Base-by-base conservation (phyloP, 2,113 vertebrate genomes). In the Podocnemis expansa region DNA sequence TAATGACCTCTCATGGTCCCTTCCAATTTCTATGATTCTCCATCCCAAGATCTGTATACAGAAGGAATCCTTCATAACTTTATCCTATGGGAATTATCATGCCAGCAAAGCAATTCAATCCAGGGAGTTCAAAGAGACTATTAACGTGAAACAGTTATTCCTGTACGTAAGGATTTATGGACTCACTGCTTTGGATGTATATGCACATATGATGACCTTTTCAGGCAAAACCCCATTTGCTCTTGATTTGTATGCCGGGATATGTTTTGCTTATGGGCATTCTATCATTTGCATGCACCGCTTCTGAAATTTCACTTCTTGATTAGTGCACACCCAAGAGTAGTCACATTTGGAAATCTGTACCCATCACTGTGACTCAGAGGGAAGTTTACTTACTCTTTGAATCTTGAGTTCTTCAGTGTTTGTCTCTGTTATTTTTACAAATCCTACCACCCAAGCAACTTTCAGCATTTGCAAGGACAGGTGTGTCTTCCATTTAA, bases 351-450 rank as follows among this genome's bases (percentile, higher is more conserved):
- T 80, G 80, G 54, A 29, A 80, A 43, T 38, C 5, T 5, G 0
- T 41, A 10, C 34, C 60, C 60, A 19, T 9, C 0, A 47, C 29
- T 10, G 0, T 29, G 21, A 2, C 27, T 5, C 24, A 80, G 51
- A 70, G 31, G 45, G 85, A 8, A 43, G 54, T 16, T 0, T 3
- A 78, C 5, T 3, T 41, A 0, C 43, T 52, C 47, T 17, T 45
- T 3, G 51, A n/a, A 12, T 80, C 92, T 89, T 55, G 4, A 3
- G 1, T 29, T 87, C 88, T 80, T 78, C 3, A 0, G 4, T 9
- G 0, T 47, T 91, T 67, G 63, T 2, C 38, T 38, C n/a, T 38
- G n/a, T 93, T 88, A 47, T 70, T 21, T 70, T 73, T 78, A 47
- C 43, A 41, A 29, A 81, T 45, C 10, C 34, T 52, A 75, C 43